phyloP scores from a whole-genome alignment of 2,113 vertebrate species.

The Nymphicus hollandicus region DNA sequence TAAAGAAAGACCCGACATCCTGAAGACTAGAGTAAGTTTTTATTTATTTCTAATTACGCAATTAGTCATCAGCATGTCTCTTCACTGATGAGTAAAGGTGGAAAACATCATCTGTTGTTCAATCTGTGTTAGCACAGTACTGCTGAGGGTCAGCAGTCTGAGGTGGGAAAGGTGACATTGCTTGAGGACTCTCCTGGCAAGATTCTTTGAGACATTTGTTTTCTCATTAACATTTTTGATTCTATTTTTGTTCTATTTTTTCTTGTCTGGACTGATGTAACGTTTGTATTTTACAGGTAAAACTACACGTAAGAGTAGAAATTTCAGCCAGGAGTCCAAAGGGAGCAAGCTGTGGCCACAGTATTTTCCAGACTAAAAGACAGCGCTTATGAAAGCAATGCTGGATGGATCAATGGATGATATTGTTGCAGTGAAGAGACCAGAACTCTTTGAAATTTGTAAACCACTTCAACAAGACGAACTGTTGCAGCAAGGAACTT shows the following conservation, averaged over 20 bases:
- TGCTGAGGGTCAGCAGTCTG: not conserved
- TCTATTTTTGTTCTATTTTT: not conserved
- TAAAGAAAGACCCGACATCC: not conserved
- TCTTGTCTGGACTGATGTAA: not conserved
- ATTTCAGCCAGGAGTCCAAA: not conserved
- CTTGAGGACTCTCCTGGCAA: not conserved
- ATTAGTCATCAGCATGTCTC: conserved; percentile 1
- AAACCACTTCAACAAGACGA: conserved; percentile 12
- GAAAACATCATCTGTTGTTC: conserved; percentile 20
- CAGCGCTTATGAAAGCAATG: not conserved
- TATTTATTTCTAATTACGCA: not conserved
- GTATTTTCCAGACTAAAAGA: not conserved
- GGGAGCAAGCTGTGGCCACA: not conserved
- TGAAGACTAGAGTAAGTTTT: conserved; percentile 17
- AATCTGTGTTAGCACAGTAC: not conserved
- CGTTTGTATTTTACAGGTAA: not conserved
- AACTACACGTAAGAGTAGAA: not conserved
- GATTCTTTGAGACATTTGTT: not conserved
- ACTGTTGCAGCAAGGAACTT: not conserved
- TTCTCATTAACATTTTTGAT: not conserved
- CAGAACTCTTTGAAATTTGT: not conserved
- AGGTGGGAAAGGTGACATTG: not conserved
- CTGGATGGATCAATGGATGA: not conserved
- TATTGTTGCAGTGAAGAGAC: not conserved
- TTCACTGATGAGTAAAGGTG: not conserved